Percentiles rank a stretch among this genome's conserved stretches.
These are phyloP conservation scores for Sitodiplosis mosellana DNA, from an alignment of 1,140 invertebrate species.

Conservation along the genomic window DNA sequence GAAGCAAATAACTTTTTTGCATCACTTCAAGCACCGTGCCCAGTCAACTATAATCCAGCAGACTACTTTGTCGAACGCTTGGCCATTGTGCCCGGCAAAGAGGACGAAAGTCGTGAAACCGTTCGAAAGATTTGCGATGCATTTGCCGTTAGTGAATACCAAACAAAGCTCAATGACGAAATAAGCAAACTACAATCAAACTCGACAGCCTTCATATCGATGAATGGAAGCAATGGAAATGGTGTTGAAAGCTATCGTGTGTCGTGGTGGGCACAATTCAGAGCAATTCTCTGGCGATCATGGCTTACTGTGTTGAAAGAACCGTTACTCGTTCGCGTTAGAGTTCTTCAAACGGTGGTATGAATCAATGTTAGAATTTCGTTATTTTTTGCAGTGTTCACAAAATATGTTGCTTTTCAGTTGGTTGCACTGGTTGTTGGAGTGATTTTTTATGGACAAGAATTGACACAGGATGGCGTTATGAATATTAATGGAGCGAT, in stretches of 20 bases:
- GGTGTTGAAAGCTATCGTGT: conserved; percentile 49
- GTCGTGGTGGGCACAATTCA: conserved; percentile 73
- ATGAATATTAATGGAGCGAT: conserved; percentile 94
- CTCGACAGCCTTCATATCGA: conserved; percentile 16
- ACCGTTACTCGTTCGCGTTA: conserved; percentile 72
- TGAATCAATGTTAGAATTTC: background rate
- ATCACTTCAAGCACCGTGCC: conserved; percentile 57
- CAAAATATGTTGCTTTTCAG: conserved; percentile 62
- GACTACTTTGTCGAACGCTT: conserved; percentile 88
- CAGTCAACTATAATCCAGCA: conserved; percentile 83
- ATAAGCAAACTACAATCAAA: conserved; percentile 13
- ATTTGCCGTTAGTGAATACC: conserved; percentile 36
- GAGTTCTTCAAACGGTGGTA: conserved; percentile 36
- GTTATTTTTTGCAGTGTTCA: conserved; percentile 61
- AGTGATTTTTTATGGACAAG: conserved; percentile 73
- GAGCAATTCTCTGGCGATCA: conserved; percentile 75
- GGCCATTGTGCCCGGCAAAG: conserved; percentile 67
- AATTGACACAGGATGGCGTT: conserved; percentile 68
- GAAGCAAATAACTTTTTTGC: conserved; percentile 68
- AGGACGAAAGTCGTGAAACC: conserved; percentile 50
- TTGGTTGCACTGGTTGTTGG: conserved; percentile 74
- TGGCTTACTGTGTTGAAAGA: conserved; percentile 77
- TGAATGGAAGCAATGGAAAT: conserved; percentile 5
- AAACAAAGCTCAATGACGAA: conserved; percentile 14
- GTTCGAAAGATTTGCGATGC: conserved; percentile 61